Evolutionary conservation across 1,140 invertebrate genomes (phyloP).

Genomic region (Pinna nobilis): DNA sequence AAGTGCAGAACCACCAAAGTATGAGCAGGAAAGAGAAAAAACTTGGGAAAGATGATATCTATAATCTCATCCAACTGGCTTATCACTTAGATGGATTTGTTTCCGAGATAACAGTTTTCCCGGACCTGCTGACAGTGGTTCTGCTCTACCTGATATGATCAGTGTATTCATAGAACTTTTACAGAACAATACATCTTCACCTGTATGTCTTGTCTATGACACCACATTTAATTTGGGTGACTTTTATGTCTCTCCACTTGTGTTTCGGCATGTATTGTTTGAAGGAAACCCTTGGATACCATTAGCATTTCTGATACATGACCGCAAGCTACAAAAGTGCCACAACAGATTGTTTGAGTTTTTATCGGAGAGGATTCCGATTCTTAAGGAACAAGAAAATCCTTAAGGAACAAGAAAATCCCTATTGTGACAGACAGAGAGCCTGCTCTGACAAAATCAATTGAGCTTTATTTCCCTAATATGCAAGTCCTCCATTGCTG

Average conservation of each 20-base stretch:
- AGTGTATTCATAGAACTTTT: background rate
- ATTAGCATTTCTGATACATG: slow-evolving; percentile 29
- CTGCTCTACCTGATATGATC: background rate
- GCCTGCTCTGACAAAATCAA: background rate
- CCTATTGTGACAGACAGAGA: slow-evolving; percentile 19
- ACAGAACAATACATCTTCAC: background rate
- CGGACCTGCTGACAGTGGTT: background rate
- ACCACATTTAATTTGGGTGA: slow-evolving; percentile 31
- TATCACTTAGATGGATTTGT: slow-evolving; percentile 2
- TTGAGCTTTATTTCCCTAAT: slow-evolving; percentile 7
- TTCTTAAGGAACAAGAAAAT: too few species aligned
- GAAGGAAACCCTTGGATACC: slow-evolving; percentile 11
- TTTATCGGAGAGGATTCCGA: slow-evolving; percentile 1
- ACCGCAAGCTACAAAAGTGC: slow-evolving; percentile 24
- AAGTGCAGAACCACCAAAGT: background rate
- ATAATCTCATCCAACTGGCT: background rate
- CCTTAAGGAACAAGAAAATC: background rate
- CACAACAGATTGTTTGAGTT: slow-evolving; percentile 19
- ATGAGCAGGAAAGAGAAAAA: background rate
- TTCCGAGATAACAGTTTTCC: background rate
- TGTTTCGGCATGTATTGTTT: slow-evolving; percentile 16
- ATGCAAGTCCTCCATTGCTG: slow-evolving; percentile 9
- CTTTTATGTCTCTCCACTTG: slow-evolving; percentile 24
- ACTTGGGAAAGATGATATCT: background rate
- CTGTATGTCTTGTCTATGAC: slow-evolving; percentile 18